Conservation (phyloP, 2,113 vertebrate species). For the Neolamprologus sp. region DNA sequence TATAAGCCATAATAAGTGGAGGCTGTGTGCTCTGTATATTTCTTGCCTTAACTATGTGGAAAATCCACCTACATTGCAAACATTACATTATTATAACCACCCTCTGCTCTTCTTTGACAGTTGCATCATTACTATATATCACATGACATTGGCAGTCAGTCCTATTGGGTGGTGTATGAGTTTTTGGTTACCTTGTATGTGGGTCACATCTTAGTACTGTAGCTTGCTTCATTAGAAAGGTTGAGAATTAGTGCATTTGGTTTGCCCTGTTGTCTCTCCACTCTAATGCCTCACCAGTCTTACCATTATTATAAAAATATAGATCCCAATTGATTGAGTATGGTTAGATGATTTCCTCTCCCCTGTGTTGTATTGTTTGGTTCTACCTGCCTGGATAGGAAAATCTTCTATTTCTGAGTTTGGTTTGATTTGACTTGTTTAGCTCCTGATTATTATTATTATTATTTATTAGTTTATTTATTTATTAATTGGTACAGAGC, state of each 20-base stretch:
- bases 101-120: background rate
- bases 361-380: constrained; percentile 54
- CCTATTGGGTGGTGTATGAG: background rate
- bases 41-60: background rate
- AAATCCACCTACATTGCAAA: background rate
- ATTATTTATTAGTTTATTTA: background rate
- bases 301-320: constrained; percentile 9
- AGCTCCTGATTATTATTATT: constrained; percentile 18
- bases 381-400: constrained; percentile 61
- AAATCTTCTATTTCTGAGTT: constrained; percentile 65
- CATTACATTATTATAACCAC: background rate
- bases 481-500: constrained; percentile 23
- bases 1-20: background rate
- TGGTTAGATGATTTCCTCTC: constrained; percentile 42
- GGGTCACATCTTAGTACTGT: constrained; percentile 61
- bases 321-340: constrained; percentile 72
- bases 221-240: constrained; percentile 47
- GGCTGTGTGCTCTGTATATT: constrained; percentile 18
- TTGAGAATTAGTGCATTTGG: constrained; percentile 85
- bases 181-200: constrained; percentile 3
- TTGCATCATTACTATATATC: background rate
- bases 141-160: constrained; percentile 9
- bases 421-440: constrained; percentile 67
- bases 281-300: constrained; percentile 41
- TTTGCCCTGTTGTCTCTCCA: constrained; percentile 66